Evolutionary conservation across 2,888 invertebrate species (phyloP), one percentile per base, ranked within the genome.

Genomic region (Agrochola litura): DNA sequence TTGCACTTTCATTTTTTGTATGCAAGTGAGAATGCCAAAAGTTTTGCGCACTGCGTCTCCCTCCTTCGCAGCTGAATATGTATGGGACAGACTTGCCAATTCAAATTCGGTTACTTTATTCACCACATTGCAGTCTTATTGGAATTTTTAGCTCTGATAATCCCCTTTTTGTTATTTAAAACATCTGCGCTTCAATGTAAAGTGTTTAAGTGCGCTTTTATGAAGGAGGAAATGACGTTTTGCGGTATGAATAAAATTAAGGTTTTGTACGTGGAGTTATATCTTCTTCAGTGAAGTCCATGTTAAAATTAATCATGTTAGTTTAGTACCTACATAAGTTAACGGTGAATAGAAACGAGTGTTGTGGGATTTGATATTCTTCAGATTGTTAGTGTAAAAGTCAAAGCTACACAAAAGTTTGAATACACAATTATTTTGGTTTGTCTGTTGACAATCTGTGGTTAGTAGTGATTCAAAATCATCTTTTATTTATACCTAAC

Each of bases 1-100:
- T 82, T 87, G 89, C 93, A 95, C 95, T 96, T 95, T 95, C 95
- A 93, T 95, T 96, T 96, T 96, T 96, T 95, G 93, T 92, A 94
- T 95, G 95, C 95, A 95, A 95, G 95, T 92, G 94, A 94, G 95
- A 95, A 96, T 96, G 96, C 96, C 96, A 96, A 96, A 96, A 96
- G 90, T 95, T 96, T 96, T 95, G 94, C 96, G 96, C 96, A 96
- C 91, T 96, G 96, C 96, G 96, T 94, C 88, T 83, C 81, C 77
- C 94, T 92, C 86, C 89, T 92, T 91, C 86, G 78, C 87, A 82
- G 88, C 93, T 96, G 95, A 95, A 96, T 96, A 95, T 96, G 95
- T 95, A 95, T 95, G 94, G 93, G 86, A 85, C 89, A 89, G 92
- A 94, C 93, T 95, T 95, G 95, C 95, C 95, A 95, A 96, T 95